Conservation (phyloP, 2,888 invertebrate genomes). For the Drosophila picticornis region DNA sequence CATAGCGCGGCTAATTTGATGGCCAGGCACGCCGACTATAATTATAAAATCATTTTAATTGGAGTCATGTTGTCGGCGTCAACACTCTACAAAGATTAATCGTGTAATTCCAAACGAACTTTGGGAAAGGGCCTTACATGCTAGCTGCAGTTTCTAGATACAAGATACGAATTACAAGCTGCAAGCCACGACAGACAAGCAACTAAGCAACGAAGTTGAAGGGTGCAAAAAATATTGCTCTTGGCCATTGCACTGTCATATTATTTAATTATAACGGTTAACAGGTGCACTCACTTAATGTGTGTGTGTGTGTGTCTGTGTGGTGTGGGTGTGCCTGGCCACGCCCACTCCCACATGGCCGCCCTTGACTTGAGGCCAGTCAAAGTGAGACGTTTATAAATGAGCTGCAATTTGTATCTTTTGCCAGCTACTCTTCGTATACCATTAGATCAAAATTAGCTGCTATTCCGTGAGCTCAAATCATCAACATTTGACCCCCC, state of each 20-base stretch:
- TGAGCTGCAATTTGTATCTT: conserved; percentile 71
- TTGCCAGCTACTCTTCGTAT: conserved; percentile 39
- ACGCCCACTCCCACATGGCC: conserved; percentile 14
- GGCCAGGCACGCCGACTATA: conserved; percentile 55
- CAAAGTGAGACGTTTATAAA: conserved; percentile 56
- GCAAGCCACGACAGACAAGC: not conserved
- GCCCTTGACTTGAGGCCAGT: conserved; percentile 9
- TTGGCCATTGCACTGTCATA: conserved; percentile 33
- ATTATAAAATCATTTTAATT: conserved; percentile 79
- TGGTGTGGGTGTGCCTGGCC: conserved; percentile 9
- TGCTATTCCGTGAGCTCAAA: conserved; percentile 55
- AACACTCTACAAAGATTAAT: conserved; percentile 67
- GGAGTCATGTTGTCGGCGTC: conserved; percentile 56
- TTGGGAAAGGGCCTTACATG: conserved; percentile 20
- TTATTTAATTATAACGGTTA: conserved; percentile 66
- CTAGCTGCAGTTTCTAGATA: conserved; percentile 13
- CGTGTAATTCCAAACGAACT: conserved; percentile 52
- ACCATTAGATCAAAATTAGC: conserved; percentile 70
- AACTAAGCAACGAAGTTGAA: conserved; percentile 29
- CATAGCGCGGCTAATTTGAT: conserved; percentile 58
- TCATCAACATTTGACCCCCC: conserved; percentile 19
- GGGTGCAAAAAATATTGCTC: conserved; percentile 31
- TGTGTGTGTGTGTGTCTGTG: conserved; percentile 2
- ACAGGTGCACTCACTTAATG: conserved; percentile 54
- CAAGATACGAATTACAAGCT: conserved; percentile 19